Percentiles rank a stretch among this genome's conserved stretches.
These are phyloP conservation scores for Lanistes nyassanus DNA, from an alignment of 1,140 invertebrate genomes.

Conservation along the genomic window DNA sequence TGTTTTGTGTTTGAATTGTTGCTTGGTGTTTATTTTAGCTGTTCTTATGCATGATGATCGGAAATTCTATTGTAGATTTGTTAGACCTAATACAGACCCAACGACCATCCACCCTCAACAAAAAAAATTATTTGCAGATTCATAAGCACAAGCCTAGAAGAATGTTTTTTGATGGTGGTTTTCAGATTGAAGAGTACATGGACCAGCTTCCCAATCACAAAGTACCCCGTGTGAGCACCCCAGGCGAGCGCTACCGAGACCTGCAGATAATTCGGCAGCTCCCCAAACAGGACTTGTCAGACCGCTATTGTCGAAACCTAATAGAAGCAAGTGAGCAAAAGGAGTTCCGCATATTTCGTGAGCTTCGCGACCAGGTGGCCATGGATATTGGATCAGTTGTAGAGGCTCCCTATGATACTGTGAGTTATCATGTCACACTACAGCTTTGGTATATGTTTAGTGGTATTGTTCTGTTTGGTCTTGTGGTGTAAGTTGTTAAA, in stretches of 20 bases:
- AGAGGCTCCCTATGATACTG: conserved; percentile 48
- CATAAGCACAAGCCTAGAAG: no score
- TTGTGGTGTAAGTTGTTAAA: not conserved
- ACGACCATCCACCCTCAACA: no score
- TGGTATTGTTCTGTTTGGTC: not conserved
- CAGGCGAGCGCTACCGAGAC: conserved; percentile 92
- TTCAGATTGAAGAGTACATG: conserved; percentile 96
- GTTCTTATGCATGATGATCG: no score
- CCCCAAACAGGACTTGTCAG: conserved; percentile 94
- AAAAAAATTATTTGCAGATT: no score
- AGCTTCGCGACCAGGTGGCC: conserved; percentile 90
- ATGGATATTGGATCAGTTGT: conserved; percentile 89
- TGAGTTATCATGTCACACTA: conserved; percentile 21
- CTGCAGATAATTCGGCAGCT: conserved; percentile 88
- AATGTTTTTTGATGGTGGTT: conserved; percentile 39
- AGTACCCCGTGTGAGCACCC: conserved; percentile 94
- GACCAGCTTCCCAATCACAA: conserved; percentile 95
- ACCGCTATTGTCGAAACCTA: conserved; percentile 86
- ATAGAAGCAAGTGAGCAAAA: conserved; percentile 86
- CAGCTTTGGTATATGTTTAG: not conserved
- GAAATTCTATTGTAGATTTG: no score
- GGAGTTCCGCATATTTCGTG: conserved; percentile 90
- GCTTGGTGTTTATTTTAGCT: no score
- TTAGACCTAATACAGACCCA: no score
- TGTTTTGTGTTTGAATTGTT: no score